Percentiles rank a stretch among this genome's conserved stretches.
Conservation (phyloP, 2,888 invertebrate genomes). For the Erebia ligea region DNA sequence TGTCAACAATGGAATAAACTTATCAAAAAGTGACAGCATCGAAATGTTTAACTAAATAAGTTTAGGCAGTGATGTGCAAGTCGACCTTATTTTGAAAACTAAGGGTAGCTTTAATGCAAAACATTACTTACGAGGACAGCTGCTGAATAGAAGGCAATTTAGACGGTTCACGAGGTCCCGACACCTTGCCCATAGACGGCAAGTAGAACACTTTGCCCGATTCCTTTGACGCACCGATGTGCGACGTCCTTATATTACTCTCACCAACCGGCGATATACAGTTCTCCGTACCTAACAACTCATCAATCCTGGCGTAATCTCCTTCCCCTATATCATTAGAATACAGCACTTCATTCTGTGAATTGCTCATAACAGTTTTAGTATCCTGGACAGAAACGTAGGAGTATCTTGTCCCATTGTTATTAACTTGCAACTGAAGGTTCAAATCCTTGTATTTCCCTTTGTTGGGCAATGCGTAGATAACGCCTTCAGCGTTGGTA, state of each 20-base stretch:
- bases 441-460: constrained; percentile 79
- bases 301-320: constrained; percentile 76
- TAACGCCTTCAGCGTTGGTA: constrained; percentile 79
- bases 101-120: constrained; percentile 10
- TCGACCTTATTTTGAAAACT: not conserved
- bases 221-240: constrained; percentile 63
- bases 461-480: constrained; percentile 78
- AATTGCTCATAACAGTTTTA: constrained; percentile 76
- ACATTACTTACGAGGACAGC: constrained; percentile 62
- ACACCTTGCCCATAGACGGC: constrained; percentile 73
- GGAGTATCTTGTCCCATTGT: constrained; percentile 75
- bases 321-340: constrained; percentile 72
- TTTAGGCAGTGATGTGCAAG: not conserved
- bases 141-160: constrained; percentile 70
- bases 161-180: constrained; percentile 62
- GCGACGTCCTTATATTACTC: constrained; percentile 71
- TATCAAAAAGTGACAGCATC: not conserved
- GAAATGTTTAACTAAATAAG: not conserved
- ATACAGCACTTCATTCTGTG: constrained; percentile 74
- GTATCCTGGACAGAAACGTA: constrained; percentile 78
- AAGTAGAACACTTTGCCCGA: constrained; percentile 66
- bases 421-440: constrained; percentile 76
- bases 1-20: not conserved
- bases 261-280: constrained; percentile 74
- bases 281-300: constrained; percentile 71